These are phyloP conservation scores for Enteromius anoplus DNA, from an alignment of 2,797 vertebrate genomes.

Conservation along the genomic window DNA sequence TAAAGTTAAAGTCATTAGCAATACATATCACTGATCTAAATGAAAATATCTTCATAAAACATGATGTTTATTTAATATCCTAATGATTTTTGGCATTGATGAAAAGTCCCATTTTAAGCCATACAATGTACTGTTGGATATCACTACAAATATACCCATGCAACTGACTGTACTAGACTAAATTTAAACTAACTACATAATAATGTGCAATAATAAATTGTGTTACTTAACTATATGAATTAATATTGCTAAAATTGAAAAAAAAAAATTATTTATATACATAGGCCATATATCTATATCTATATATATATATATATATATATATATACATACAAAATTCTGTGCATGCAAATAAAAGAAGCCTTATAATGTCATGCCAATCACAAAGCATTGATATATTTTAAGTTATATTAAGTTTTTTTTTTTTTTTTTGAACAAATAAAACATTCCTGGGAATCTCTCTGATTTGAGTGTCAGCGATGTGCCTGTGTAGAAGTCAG, in stretches of 20 bases:
- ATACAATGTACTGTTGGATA: not conserved
- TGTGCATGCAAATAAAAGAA: not conserved
- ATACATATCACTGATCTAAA: not conserved
- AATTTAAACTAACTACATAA: no score
- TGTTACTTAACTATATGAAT: not conserved
- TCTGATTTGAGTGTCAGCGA: conserved; percentile 45
- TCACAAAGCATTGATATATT: not conserved
- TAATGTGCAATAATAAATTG: not conserved
- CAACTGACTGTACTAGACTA: no score
- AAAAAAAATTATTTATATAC: no score
- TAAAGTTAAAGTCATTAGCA: not conserved
- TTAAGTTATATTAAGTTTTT: not conserved
- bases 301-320: no score
- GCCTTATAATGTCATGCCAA: not conserved
- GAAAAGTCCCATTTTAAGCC: not conserved
- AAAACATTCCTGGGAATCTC: conserved; percentile 11
- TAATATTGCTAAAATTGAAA: not conserved
- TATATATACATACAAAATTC: not conserved
- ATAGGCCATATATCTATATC: no score
- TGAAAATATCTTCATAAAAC: not conserved
- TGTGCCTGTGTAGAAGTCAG: conserved; percentile 49
- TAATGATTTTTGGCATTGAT: not conserved
- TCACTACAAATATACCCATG: not conserved
- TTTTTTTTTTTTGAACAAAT: not conserved
- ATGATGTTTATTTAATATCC: not conserved